Base-by-base conservation (phyloP, 2,113 vertebrate species). In the Phocoena sinus region DNA sequence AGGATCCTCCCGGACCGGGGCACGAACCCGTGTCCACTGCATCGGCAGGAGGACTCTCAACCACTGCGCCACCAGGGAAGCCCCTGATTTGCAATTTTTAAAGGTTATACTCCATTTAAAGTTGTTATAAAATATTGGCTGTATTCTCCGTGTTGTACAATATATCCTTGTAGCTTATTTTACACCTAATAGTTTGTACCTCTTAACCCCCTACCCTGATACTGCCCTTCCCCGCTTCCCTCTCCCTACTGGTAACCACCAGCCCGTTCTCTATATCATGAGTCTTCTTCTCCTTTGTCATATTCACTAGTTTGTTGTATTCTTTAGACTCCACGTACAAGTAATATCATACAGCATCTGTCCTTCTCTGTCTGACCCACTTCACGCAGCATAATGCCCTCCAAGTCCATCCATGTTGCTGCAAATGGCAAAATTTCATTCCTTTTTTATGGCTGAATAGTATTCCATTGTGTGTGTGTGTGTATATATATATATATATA, bases 101-200 rank as follows among this genome's bases (percentile, higher is more conserved):
- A 56, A 79, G 76, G 76, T 14, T n/a, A 12, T n/a, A n/a, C 76
- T 56, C 76, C 1, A 0, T 56, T 14, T 2, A 56, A 31, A 1
- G 0, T 36, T 36, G 4, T 56, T 25, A 56, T 4, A 79, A 79
- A 56, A 56, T 14, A n/a, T 33, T 25, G 31, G 47, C 76, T 79
- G 5, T 56, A 25, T n/a, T 8, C 20, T 11, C 73, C 3, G 2
- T 50, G 20, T 14, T 23, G 20, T 56, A 2, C 31, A 13, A 1
- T n/a, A 79, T 7, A 53, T 23, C 76, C 76, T 79, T 14, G 47
- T 20, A 79, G 31, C 76, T 79, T 79, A n/a, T 79, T 53, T 56
- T n/a, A 23, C 4, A 13, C 3, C 0, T 53, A 50, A 79, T 23
- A n/a, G 31, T 56, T 23, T 79, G 47, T 53, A 13, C 3, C 31